These are phyloP conservation scores for Halichoeres trimaculatus DNA, from an alignment of 2,113 vertebrate species.

Conservation along the genomic window DNA sequence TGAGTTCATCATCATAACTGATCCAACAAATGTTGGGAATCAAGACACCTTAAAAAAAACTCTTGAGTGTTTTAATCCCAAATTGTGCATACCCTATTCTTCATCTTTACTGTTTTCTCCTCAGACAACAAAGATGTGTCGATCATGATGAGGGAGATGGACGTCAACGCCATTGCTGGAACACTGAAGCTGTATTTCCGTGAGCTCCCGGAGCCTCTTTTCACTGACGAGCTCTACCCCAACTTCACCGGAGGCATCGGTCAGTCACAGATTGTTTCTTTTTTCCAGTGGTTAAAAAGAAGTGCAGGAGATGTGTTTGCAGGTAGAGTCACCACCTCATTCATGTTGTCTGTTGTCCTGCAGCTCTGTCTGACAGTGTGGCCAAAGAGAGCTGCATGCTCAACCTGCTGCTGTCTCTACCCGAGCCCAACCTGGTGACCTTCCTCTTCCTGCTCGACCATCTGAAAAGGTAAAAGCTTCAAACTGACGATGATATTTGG, in stretches of 20 bases:
- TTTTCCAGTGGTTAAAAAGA: not conserved
- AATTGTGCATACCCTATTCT: too few relatives aligned
- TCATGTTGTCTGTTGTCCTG: conserved; percentile 8
- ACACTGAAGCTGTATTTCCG: conserved; percentile 97
- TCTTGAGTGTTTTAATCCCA: too few relatives aligned
- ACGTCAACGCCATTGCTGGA: conserved; percentile 96
- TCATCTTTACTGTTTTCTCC: not conserved
- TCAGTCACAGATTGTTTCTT: conserved; percentile 70
- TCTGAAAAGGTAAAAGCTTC: conserved; percentile 90
- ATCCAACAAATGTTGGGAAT: not conserved
- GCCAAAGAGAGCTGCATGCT: conserved; percentile 99
- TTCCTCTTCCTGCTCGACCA: conserved; percentile 97
- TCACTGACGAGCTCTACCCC: conserved; percentile 95
- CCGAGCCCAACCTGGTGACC: conserved; percentile 95
- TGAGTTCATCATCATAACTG: conserved; percentile 79
- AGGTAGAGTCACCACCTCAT: not conserved
- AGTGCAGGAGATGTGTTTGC: not conserved
- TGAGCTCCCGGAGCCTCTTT: conserved; percentile 95
- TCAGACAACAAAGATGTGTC: conserved; percentile 97
- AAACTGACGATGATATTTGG: not conserved
- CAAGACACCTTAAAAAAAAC: not conserved
- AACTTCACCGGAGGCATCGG: conserved; percentile 96
- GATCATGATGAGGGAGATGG: conserved; percentile 98
- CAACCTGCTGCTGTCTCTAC: conserved; percentile 93
- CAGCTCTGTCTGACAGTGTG: conserved; percentile 94